Conservation (phyloP, 2,113 vertebrate genomes). For the Lathamus discolor region DNA sequence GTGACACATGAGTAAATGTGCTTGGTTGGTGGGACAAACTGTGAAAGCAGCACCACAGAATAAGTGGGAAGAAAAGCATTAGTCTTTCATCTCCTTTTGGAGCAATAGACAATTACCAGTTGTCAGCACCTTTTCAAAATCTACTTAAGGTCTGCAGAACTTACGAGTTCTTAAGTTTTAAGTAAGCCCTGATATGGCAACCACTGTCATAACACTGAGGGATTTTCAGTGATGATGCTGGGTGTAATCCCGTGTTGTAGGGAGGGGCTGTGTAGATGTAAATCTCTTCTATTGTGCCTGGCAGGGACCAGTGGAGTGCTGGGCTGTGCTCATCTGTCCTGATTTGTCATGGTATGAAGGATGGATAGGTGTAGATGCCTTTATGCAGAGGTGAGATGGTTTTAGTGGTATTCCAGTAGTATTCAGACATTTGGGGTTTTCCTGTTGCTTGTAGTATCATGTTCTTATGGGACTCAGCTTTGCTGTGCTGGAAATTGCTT, state of each 20-base stretch:
- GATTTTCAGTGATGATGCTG: background rate
- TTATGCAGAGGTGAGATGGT: background rate
- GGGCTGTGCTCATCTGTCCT: background rate
- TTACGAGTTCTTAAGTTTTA: constrained; percentile 39
- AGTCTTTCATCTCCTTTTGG: constrained; percentile 12
- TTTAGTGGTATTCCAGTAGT: background rate
- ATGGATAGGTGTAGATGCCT: background rate
- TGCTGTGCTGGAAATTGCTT: background rate
- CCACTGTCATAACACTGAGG: background rate
- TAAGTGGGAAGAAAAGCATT: background rate
- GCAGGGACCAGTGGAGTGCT: background rate
- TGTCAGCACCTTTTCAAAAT: constrained; percentile 50
- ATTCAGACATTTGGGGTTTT: background rate
- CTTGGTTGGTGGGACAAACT: background rate
- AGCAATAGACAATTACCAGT: background rate
- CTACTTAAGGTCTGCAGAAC: constrained; percentile 6
- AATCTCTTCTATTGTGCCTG: background rate
- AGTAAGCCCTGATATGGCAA: background rate
- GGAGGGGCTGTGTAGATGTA: background rate
- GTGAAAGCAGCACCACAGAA: background rate
- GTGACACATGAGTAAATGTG: background rate
- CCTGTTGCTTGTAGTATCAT: background rate
- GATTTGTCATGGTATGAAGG: background rate
- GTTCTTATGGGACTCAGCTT: background rate
- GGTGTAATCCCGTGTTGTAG: background rate